A percentile compares a stretch with the other conserved stretches of the same genome.
Evolutionary conservation across 2,113 vertebrate species (phyloP).

Genomic region (Actinemys pallida): DNA sequence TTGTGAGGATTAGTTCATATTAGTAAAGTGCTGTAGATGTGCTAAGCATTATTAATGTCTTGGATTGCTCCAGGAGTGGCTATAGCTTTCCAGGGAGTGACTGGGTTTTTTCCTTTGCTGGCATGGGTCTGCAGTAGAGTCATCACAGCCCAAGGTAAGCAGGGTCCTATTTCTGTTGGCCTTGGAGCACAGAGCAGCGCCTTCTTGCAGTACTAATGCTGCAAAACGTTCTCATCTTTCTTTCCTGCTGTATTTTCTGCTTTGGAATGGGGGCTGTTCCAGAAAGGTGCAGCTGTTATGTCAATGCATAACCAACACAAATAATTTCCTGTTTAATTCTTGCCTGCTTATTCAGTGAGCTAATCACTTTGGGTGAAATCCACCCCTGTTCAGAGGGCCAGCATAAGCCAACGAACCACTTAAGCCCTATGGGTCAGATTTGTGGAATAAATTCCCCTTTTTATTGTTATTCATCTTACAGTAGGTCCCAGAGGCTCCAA

Average conservation of each 20-base stretch:
- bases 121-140: not conserved
- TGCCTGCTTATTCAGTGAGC: not conserved
- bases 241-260: not conserved
- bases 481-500: not conserved
- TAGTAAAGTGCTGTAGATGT: slow-evolving; percentile 47
- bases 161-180: not conserved
- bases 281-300: not conserved
- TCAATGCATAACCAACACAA: not conserved
- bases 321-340: not conserved
- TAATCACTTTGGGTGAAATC: not conserved
- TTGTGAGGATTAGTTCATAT: slow-evolving; percentile 67
- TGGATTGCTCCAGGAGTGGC: slow-evolving; percentile 6
- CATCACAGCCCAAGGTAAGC: not conserved
- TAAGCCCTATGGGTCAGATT: not conserved
- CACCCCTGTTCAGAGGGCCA: not conserved
- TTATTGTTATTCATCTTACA: not conserved
- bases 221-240: not conserved
- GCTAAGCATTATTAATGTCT: slow-evolving; percentile 37
- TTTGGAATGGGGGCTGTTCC: not conserved
- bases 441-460: not conserved
- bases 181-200: not conserved
- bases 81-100: slow-evolving; percentile 57
- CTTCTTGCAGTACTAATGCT: not conserved
- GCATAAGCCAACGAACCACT: not conserved
- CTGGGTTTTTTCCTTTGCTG: slow-evolving; percentile 9